These are phyloP conservation scores for Selene dorsalis DNA, from an alignment of 2,797 vertebrate species.

Conservation along the genomic window DNA sequence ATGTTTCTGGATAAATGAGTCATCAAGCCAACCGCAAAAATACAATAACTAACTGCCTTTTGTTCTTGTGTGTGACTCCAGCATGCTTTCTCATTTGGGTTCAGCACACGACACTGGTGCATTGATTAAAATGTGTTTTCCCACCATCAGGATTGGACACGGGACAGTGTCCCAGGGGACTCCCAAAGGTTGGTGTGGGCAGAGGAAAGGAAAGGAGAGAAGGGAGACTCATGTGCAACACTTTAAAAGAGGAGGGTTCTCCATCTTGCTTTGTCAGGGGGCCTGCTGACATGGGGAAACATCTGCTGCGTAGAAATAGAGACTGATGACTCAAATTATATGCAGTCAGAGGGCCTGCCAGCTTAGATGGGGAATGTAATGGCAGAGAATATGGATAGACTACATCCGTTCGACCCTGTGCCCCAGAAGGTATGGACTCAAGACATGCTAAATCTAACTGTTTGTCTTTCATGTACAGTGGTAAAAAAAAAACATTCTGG, in stretches of 20 bases:
- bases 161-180: constrained; percentile 46
- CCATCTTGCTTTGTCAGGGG: constrained; percentile 79
- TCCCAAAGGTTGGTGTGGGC: constrained; percentile 27
- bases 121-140: constrained; percentile 70
- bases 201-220: constrained; percentile 53
- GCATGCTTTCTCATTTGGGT: constrained; percentile 29
- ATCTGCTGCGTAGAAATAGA: constrained; percentile 86
- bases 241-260: constrained; percentile 77
- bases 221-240: constrained; percentile 73
- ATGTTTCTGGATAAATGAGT: constrained; percentile 68
- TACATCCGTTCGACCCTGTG: constrained; percentile 37
- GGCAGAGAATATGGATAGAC: constrained; percentile 65
- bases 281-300: constrained; percentile 83
- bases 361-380: constrained; percentile 76
- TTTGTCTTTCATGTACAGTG: background rate
- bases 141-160: constrained; percentile 51
- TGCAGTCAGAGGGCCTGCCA: constrained; percentile 74
- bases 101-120: constrained; percentile 40
- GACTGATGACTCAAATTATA: constrained; percentile 85
- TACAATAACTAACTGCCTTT: constrained; percentile 60
- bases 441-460: constrained; percentile 20
- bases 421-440: constrained; percentile 27
- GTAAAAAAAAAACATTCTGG: constrained; percentile 15
- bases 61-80: constrained; percentile 47
- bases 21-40: constrained; percentile 65